phyloP scores from a whole-genome alignment of 2,888 invertebrate species.

The Pherbina coryleti region DNA sequence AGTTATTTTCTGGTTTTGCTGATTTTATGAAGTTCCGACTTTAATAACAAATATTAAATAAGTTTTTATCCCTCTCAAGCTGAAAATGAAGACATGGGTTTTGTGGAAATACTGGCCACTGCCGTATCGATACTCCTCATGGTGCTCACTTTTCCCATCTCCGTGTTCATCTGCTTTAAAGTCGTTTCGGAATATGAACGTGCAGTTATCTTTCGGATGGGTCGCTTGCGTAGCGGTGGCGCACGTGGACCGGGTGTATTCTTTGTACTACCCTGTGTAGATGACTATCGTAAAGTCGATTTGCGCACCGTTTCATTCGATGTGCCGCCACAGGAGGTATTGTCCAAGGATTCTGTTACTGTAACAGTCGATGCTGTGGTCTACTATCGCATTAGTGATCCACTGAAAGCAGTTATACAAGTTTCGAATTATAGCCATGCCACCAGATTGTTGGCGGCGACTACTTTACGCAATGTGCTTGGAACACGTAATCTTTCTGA shows the following conservation, averaged over 20 bases:
- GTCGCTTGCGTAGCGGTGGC: constrained; percentile 74
- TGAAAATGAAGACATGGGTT: constrained; percentile 77
- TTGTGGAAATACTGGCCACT: constrained; percentile 82
- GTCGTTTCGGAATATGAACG: constrained; percentile 90
- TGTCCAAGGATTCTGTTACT: constrained; percentile 95
- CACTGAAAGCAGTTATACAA: constrained; percentile 79
- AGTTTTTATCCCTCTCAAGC: constrained; percentile 48
- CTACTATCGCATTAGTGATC: constrained; percentile 85
- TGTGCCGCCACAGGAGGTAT: constrained; percentile 95
- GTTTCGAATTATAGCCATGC: constrained; percentile 87
- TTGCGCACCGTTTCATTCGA: constrained; percentile 94
- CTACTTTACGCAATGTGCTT: constrained; percentile 88
- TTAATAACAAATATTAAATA: neutral
- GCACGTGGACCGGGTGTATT: constrained; percentile 83
- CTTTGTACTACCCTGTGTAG: constrained; percentile 94
- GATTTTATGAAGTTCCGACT: too few relatives aligned
- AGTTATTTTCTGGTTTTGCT: too few relatives aligned
- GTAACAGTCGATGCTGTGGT: constrained; percentile 94
- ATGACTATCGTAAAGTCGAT: constrained; percentile 92
- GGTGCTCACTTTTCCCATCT: constrained; percentile 84
- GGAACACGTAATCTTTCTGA: constrained; percentile 94
- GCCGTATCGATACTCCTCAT: constrained; percentile 79
- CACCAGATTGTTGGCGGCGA: constrained; percentile 85
- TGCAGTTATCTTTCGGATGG: constrained; percentile 90
- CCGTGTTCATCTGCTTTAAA: constrained; percentile 88